These are phyloP conservation scores for Excalfactoria chinensis DNA, from an alignment of 2,113 vertebrate genomes.

Conservation along the genomic window DNA sequence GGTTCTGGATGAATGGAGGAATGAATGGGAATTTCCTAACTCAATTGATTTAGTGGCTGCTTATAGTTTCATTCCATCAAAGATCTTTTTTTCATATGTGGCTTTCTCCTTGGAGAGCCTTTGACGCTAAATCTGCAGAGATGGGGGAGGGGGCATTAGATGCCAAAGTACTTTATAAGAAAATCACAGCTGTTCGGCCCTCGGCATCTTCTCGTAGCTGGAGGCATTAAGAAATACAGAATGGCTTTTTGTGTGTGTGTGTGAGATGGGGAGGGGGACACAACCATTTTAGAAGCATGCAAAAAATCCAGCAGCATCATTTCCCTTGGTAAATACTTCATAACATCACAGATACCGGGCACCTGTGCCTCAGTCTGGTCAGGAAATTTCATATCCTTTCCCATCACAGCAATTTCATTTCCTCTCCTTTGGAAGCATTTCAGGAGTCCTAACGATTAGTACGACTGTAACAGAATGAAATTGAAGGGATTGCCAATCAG, in stretches of 20 bases:
- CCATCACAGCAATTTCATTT: slow-evolving; percentile 83
- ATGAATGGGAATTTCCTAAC: slow-evolving; percentile 68
- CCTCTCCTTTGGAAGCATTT: slow-evolving; percentile 78
- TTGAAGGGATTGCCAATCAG: slow-evolving; percentile 26
- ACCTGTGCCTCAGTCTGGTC: slow-evolving; percentile 84
- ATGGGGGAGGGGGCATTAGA: slow-evolving; percentile 69
- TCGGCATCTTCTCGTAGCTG: slow-evolving; percentile 75
- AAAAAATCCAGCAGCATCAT: slow-evolving; percentile 64
- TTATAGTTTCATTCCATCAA: slow-evolving; percentile 68
- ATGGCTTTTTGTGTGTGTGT: slow-evolving; percentile 12
- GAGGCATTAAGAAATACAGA: slow-evolving; percentile 75
- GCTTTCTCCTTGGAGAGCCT: slow-evolving; percentile 68
- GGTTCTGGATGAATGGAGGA: slow-evolving; percentile 68
- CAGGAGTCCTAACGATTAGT: slow-evolving; percentile 79
- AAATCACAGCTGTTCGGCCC: slow-evolving; percentile 86
- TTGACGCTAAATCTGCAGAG: slow-evolving; percentile 21
- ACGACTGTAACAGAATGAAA: neutral
- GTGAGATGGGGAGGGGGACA: neutral
- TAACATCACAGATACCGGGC: slow-evolving; percentile 79
- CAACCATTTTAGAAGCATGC: slow-evolving; percentile 64
- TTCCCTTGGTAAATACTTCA: slow-evolving; percentile 81
- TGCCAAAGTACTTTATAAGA: slow-evolving; percentile 77
- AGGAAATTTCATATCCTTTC: slow-evolving; percentile 90
- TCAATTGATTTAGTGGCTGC: slow-evolving; percentile 72
- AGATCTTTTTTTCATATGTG: slow-evolving; percentile 75